Evolutionary conservation across 2,113 vertebrate species (phyloP).

Genomic region (Capricornis sumatraensis): DNA sequence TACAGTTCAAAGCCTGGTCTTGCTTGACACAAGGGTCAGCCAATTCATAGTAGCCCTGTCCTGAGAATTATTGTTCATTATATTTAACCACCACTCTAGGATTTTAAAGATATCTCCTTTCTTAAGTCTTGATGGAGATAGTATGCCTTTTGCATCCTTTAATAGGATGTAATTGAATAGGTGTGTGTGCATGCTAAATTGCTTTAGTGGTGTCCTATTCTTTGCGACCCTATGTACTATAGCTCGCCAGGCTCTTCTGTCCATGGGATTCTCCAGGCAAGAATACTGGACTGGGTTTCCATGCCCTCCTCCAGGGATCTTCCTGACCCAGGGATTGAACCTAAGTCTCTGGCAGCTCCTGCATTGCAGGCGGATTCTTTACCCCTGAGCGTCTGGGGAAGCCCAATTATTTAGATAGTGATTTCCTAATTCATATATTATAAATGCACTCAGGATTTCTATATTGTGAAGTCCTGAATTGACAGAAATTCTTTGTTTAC

Average conservation of each 20-base stretch:
- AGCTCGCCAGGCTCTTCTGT: not conserved
- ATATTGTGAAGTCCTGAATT: not conserved
- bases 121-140: not conserved
- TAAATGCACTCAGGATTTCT: not conserved
- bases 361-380: not conserved
- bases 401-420: not conserved
- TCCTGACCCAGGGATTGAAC: not conserved
- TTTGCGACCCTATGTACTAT: not conserved
- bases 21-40: not conserved
- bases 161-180: not conserved
- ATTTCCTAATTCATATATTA: not conserved
- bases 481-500: not conserved
- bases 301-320: not conserved
- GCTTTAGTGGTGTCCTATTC: not conserved
- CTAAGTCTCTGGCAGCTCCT: not conserved
- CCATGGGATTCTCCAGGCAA: not conserved
- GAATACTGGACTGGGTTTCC: not conserved
- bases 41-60: not conserved
- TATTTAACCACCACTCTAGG: not conserved
- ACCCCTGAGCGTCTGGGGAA: not conserved
- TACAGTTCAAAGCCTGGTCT: not conserved
- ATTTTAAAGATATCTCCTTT: not conserved
- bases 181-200: not conserved
- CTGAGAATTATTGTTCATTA: not conserved
- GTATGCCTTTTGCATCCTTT: not conserved